Percentiles rank a stretch among this genome's conserved stretches.
Conservation (phyloP, 2,113 vertebrate genomes). For the Seriola quinqueradiata region DNA sequence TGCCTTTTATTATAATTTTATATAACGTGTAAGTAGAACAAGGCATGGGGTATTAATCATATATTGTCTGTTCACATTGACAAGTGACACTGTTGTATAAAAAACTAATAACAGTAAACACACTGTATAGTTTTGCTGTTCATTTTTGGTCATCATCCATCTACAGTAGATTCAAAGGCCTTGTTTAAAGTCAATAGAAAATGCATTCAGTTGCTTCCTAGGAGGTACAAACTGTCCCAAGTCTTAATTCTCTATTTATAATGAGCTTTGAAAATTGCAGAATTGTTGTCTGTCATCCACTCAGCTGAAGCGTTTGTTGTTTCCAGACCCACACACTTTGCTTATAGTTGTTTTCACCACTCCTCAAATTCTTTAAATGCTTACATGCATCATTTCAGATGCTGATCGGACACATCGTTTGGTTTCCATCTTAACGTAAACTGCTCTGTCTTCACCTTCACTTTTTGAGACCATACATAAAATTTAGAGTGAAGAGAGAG, state of each 20-base stretch:
- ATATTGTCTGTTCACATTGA: constrained; percentile 30
- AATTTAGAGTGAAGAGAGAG: not conserved
- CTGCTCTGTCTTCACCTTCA: not conserved
- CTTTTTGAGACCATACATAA: not conserved
- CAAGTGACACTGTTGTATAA: constrained; percentile 34
- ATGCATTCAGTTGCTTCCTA: not conserved
- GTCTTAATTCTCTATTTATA: constrained; percentile 18
- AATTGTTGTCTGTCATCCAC: constrained; percentile 5
- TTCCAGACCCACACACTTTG: not conserved
- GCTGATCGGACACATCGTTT: not conserved
- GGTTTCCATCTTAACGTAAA: not conserved
- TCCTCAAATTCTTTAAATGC: not conserved
- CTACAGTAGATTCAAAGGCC: constrained; percentile 14
- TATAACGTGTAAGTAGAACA: constrained; percentile 2
- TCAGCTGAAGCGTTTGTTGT: constrained; percentile 7
- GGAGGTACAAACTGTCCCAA: not conserved
- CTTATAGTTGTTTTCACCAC: not conserved
- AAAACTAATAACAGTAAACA: constrained; percentile 19
- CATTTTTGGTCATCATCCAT: constrained; percentile 25
- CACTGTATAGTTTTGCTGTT: constrained; percentile 25
- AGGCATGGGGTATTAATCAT: constrained; percentile 27
- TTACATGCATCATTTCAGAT: not conserved
- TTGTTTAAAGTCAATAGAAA: constrained; percentile 5
- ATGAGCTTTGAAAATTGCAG: not conserved
- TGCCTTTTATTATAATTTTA: constrained; percentile 14